Evolutionary conservation across 35 echinoderm and acorn worm genomes (phyloP).

Genomic region (Stichopus chloronotus): DNA sequence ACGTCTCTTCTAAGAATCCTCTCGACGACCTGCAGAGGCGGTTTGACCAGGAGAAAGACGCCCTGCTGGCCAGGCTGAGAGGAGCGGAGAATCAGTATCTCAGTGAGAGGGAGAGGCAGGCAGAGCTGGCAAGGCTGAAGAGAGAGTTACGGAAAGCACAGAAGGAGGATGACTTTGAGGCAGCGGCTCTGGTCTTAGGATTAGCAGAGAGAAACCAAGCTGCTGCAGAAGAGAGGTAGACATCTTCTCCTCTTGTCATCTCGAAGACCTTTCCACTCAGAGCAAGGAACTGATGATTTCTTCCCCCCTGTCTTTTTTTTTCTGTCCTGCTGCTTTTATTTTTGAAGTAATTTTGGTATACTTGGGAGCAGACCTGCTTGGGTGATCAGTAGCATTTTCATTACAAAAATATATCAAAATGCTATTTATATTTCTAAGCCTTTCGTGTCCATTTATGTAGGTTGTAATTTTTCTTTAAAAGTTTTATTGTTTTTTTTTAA

Average conservation of each 20-base stretch:
- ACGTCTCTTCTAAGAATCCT: conserved; percentile 29
- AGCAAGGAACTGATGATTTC: not conserved
- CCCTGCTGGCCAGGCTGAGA: conserved; percentile 74
- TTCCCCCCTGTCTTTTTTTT: not conserved
- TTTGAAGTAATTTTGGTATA: too few relatives aligned
- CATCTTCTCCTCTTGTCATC: not conserved
- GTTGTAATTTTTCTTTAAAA: too few relatives aligned
- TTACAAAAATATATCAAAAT: too few relatives aligned
- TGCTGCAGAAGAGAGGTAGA: conserved; percentile 81
- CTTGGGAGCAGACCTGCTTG: too few relatives aligned
- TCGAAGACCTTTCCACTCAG: not conserved
- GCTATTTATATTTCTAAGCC: too few relatives aligned
- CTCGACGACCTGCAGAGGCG: conserved; percentile 82
- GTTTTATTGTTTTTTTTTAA: too few relatives aligned
- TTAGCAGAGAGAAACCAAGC: conserved; percentile 90
- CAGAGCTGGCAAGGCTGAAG: conserved; percentile 82
- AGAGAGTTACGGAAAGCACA: conserved; percentile 86
- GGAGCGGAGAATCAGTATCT: conserved; percentile 75
- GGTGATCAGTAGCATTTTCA: too few relatives aligned
- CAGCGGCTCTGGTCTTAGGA: conserved; percentile 90
- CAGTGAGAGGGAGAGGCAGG: conserved; percentile 90
- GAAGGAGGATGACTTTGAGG: conserved; percentile 85
- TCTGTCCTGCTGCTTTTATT: not conserved
- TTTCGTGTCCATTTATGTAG: too few relatives aligned
- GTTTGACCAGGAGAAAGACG: conserved; percentile 84